These are phyloP conservation scores for Rotaria macrura DNA, from an alignment of 2,888 invertebrate genomes.

Conservation along the genomic window DNA sequence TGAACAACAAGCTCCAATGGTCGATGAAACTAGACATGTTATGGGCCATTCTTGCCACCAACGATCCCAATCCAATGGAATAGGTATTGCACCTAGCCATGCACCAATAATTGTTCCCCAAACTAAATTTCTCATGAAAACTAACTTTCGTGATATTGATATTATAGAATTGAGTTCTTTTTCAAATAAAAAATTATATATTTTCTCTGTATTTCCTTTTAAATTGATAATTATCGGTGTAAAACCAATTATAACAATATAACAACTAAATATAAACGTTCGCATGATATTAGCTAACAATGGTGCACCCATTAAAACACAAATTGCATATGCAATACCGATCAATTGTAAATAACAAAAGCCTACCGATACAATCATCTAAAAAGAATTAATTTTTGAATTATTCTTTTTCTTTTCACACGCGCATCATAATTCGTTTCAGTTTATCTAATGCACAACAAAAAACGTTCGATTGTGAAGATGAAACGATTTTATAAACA, in stretches of 20 bases:
- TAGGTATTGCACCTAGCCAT: slow-evolving; percentile 29
- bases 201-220: not conserved
- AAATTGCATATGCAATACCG: not conserved
- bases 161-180: not conserved
- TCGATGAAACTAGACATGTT: slow-evolving; percentile 23
- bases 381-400: not conserved
- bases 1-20: not conserved
- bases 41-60: slow-evolving; percentile 34
- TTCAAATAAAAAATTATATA: not conserved
- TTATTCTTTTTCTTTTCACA: not conserved
- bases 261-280: slow-evolving; percentile 18
- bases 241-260: slow-evolving; percentile 7
- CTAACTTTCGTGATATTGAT: not conserved
- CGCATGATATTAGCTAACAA: slow-evolving; percentile 19
- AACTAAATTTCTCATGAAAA: not conserved
- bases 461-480: not conserved
- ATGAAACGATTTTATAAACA: not conserved
- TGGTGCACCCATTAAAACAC: slow-evolving; percentile 25
- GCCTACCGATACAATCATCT: not conserved
- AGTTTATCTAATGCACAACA: not conserved
- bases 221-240: slow-evolving; percentile 22
- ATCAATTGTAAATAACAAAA: slow-evolving; percentile 17
- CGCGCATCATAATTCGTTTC: not conserved
- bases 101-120: slow-evolving; percentile 27
- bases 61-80: slow-evolving; percentile 33